These are phyloP conservation scores for Muschampia plurimacula DNA, from an alignment of 2,888 invertebrate genomes.

Conservation along the genomic window DNA sequence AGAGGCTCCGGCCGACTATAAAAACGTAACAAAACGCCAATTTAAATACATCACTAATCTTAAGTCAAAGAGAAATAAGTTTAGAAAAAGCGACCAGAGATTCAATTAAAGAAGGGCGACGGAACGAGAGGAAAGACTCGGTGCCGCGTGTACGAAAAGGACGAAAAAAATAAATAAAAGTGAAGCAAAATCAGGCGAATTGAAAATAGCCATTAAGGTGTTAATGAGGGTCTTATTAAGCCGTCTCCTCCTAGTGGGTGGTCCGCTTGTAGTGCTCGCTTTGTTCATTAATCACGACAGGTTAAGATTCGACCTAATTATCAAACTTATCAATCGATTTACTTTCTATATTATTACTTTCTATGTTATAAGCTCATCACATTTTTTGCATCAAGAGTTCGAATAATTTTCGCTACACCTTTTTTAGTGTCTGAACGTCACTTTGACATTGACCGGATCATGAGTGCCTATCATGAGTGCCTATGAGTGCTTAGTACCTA, in stretches of 20 bases:
- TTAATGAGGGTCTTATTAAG: conserved; percentile 85
- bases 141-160: conserved; percentile 60
- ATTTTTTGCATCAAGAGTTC: not conserved
- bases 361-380: not conserved
- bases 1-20: conserved; percentile 62
- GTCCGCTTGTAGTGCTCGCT: conserved; percentile 74
- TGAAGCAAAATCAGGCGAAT: conserved; percentile 81
- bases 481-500: too few species aligned
- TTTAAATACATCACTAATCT: conserved; percentile 84
- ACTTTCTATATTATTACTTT: not conserved
- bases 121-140: conserved; percentile 60
- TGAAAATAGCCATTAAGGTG: conserved; percentile 85
- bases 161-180: conserved; percentile 76
- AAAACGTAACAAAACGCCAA: conserved; percentile 82
- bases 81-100: conserved; percentile 79
- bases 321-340: conserved; percentile 56
- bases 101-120: conserved; percentile 78
- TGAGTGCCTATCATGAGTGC: too few species aligned
- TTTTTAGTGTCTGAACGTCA: too few species aligned
- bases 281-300: conserved; percentile 80
- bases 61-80: conserved; percentile 83
- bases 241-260: conserved; percentile 83
- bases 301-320: conserved; percentile 76
- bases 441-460: too few species aligned
- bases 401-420: too few species aligned